These are phyloP conservation scores for Aythya baeri DNA, from an alignment of 2,113 vertebrate genomes.

Conservation along the genomic window DNA sequence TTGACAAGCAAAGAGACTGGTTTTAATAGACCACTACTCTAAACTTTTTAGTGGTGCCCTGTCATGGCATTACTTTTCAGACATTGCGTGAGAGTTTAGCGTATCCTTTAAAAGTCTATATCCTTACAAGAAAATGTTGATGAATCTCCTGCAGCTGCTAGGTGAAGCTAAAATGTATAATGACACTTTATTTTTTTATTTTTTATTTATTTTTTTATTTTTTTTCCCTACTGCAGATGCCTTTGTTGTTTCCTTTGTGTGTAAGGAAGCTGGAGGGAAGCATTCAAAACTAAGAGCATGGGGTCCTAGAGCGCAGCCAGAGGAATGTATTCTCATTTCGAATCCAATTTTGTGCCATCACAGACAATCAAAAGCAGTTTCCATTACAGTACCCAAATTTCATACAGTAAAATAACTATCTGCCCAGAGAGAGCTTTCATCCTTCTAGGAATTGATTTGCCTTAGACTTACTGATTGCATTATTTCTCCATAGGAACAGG, in stretches of 20 bases:
- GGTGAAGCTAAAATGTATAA: not conserved
- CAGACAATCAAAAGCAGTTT: not conserved
- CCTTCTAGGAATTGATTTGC: not conserved
- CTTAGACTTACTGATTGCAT: not conserved
- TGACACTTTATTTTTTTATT: not conserved
- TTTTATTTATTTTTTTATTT: not conserved
- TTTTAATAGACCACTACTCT: not conserved
- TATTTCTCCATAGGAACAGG: not conserved
- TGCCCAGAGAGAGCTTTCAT: not conserved
- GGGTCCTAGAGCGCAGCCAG: not conserved
- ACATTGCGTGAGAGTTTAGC: not conserved
- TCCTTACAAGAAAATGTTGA: not conserved
- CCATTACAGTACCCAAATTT: not conserved
- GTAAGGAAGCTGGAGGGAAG: not conserved
- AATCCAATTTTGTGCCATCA: not conserved
- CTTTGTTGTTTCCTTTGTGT: constrained; percentile 7
- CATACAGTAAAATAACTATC: not conserved
- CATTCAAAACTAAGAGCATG: not conserved
- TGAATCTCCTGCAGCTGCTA: not conserved
- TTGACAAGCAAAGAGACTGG: not conserved
- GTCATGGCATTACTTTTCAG: not conserved
- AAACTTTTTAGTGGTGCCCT: not conserved
- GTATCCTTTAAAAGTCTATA: not conserved
- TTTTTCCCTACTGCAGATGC: not conserved
- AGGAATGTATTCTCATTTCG: not conserved